Conservation (phyloP, 1,140 invertebrate species). For the Sinella curviseta region DNA sequence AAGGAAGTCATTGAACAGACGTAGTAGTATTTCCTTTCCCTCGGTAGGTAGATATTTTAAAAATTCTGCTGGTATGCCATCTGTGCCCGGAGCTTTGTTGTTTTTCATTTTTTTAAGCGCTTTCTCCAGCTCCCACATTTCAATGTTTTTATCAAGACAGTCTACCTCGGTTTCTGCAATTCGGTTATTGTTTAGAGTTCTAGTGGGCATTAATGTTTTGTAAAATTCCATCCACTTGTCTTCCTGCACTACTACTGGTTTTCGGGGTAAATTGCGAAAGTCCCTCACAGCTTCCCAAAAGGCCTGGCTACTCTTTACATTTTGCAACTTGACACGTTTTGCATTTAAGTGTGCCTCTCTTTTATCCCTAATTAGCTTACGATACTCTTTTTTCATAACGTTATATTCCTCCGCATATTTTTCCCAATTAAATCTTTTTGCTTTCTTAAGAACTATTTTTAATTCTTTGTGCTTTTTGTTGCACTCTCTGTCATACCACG, state of each 20-base stretch:
- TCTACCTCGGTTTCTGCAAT: not conserved
- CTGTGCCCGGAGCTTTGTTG: not conserved
- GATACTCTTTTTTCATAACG: no score
- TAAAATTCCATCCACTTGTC: not conserved
- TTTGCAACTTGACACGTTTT: no score
- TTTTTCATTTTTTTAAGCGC: not conserved
- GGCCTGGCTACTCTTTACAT: no score
- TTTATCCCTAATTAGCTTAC: no score
- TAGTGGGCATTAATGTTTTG: not conserved
- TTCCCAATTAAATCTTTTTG: no score
- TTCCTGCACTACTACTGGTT: not conserved
- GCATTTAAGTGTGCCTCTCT: no score
- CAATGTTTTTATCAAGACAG: not conserved
- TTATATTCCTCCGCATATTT: no score
- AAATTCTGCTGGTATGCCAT: not conserved
- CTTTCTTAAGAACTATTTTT: no score
- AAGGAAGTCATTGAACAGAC: not conserved
- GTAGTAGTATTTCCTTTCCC: not conserved
- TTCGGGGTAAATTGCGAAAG: not conserved
- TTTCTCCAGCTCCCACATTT: not conserved
- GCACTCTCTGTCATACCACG: no score
- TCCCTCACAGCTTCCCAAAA: not conserved
- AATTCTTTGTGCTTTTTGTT: no score
- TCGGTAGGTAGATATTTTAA: not conserved
- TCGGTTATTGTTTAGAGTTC: not conserved